phyloP scores from a whole-genome alignment of 2,113 vertebrate species.

The Thamnaconus septentrionalis region DNA sequence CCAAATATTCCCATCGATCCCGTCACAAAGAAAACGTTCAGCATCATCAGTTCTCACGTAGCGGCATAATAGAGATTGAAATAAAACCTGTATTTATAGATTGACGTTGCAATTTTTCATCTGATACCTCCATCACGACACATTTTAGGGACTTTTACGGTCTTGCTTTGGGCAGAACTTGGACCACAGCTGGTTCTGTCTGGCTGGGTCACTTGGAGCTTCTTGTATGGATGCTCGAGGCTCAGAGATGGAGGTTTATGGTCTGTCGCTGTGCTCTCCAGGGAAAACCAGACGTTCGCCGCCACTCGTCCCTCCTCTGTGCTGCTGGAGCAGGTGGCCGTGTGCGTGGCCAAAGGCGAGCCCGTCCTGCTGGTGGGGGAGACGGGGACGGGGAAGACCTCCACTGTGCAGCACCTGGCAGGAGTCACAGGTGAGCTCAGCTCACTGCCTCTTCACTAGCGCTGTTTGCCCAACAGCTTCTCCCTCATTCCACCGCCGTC shows the following conservation, averaged over 20 bases:
- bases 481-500: not conserved
- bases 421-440: slow-evolving; percentile 78
- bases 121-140: too few species aligned
- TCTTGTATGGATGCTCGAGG: too few species aligned
- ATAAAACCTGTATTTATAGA: too few species aligned
- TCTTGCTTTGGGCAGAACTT: too few species aligned
- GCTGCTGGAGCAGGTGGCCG: slow-evolving; percentile 90
- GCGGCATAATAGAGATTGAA: too few species aligned
- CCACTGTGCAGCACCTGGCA: slow-evolving; percentile 91
- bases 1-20: slow-evolving; percentile 49
- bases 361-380: slow-evolving; percentile 94
- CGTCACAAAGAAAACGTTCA: not conserved
- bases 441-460: too few species aligned
- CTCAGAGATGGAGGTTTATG: not conserved
- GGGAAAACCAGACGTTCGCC: slow-evolving; percentile 86
- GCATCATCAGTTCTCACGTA: too few species aligned
- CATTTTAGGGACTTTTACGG: too few species aligned
- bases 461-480: not conserved
- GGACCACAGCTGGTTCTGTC: too few species aligned
- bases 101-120: too few species aligned
- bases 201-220: too few species aligned
- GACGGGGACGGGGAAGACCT: slow-evolving; percentile 96
- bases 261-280: slow-evolving; percentile 34
- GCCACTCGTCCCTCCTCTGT: slow-evolving; percentile 88
- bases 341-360: slow-evolving; percentile 88